Base-by-base conservation (phyloP, 2,113 vertebrate species). In the Lipophrys pholis region DNA sequence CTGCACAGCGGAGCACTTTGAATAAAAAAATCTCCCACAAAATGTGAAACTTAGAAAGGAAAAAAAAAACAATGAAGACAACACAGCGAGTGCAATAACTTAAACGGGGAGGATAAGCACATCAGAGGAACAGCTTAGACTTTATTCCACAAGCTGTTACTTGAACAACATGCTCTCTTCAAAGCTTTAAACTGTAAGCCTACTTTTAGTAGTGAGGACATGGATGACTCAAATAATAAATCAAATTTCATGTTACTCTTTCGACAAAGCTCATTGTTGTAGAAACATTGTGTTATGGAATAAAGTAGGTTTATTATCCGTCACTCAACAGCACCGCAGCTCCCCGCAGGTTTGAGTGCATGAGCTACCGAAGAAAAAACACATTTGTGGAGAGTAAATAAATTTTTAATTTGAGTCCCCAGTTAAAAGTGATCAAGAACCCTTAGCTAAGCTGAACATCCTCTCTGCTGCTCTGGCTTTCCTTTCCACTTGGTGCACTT, bases 391-490 rank as follows among this genome's bases (percentile, higher is more conserved):
- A 35, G 36, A 70, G 55, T 35, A 64, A 69, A 80, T 66, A 0
- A 40, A 60, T 74, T 76, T 77, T 78, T 65, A 54, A 87, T 81
- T 82, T 59, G 1, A 65, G 41, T 54, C 64, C 30, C 46, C 51
- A 8, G 46, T 43, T 65, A 36, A 81, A 76, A 73, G 49, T 68
- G 69, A 80, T 85, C 67, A 80, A 69, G 56, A 69, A 35, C 51
- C 61, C 52, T 75, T 16, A 46, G 77, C 75, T 75, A 65, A 80
- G 79, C 68, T 38, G 54, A 77, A 59, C 62, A 61, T 61, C 60
- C 53, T 65, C 51, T 76, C 67, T 16, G 71, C 40, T 58, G 43
- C 78, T 67, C 46, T 11, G 2, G 73, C 81, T 70, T 66, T 55
- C 51, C 46, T 62, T 60, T 72, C 64, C 78, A 40, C 78, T 61